Conservation (phyloP, 92 coral and sea anemone species). For the Zoanthus sociatus region DNA sequence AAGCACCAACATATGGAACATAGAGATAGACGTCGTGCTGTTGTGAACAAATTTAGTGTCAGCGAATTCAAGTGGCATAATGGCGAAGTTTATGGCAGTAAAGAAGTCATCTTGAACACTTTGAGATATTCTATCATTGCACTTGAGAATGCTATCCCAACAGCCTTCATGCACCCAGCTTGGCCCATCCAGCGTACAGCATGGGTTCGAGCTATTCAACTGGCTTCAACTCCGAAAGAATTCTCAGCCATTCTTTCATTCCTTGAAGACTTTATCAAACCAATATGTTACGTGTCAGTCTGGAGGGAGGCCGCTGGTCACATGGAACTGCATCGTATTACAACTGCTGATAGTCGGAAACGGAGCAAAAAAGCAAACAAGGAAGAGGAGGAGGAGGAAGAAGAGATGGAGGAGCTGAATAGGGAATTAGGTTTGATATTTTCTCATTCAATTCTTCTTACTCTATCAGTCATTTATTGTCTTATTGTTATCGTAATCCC, state of each 20-base stretch:
- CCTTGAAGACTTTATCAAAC: constrained; percentile 87
- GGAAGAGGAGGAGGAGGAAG: constrained; percentile 91
- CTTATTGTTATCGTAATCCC: too few relatives aligned
- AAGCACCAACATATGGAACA: constrained; percentile 94
- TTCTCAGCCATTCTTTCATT: constrained; percentile 87
- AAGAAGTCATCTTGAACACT: constrained; percentile 84
- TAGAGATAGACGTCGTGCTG: constrained; percentile 88
- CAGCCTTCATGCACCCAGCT: constrained; percentile 96
- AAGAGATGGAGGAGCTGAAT: constrained; percentile 64
- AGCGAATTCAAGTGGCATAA: constrained; percentile 86
- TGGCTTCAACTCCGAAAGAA: constrained; percentile 85
- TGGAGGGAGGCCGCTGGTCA: constrained; percentile 97
- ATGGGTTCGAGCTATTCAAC: constrained; percentile 94
- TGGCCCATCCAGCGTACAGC: constrained; percentile 99
- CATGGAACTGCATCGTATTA: constrained; percentile 79
- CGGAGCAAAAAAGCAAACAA: constrained; percentile 72
- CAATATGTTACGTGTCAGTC: constrained; percentile 85
- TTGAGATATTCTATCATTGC: constrained; percentile 90
- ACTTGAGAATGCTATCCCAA: constrained; percentile 88
- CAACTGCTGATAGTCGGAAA: constrained; percentile 75
- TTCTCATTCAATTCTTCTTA: too few relatives aligned
- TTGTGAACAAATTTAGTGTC: constrained; percentile 82
- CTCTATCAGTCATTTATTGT: too few relatives aligned
- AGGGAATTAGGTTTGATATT: constrained; percentile 69
- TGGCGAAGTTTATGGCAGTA: constrained; percentile 86